Percentiles rank a stretch among this genome's conserved stretches.
Evolutionary conservation across 2,113 vertebrate genomes (phyloP).

Genomic region (Pelecanus crispus): DNA sequence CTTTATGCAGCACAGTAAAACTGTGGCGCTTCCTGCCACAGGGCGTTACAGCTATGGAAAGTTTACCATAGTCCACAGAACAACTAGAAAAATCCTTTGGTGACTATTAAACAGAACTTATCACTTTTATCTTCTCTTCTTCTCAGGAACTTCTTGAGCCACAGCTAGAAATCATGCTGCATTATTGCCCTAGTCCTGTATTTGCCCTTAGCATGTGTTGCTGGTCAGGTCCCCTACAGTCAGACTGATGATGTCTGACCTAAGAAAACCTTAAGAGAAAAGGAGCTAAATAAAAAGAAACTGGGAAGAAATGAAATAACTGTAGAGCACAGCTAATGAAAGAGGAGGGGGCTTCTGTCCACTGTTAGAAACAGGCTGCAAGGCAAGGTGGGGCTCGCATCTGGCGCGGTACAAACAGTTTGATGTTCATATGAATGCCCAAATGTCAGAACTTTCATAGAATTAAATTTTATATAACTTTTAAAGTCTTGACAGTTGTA

Average conservation of each 20-base stretch:
- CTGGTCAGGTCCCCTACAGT: not conserved
- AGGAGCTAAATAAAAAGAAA: not conserved
- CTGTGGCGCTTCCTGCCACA: not conserved
- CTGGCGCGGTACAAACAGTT: not conserved
- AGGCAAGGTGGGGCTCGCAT: not conserved
- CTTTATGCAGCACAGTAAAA: not conserved
- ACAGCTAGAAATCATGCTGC: not conserved
- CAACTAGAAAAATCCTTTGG: not conserved
- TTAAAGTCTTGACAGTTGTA: not conserved
- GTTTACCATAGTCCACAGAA: not conserved
- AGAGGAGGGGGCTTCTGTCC: not conserved
- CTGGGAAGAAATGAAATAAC: not conserved
- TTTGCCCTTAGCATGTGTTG: not conserved
- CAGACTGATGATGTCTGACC: not conserved
- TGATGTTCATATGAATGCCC: not conserved
- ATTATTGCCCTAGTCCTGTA: not conserved
- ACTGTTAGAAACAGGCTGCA: not conserved
- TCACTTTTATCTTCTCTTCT: not conserved
- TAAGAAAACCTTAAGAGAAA: not conserved
- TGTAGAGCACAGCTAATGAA: not conserved
- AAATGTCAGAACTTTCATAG: not conserved
- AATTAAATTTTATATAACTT: not conserved
- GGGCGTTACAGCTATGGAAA: not conserved
- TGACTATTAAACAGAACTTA: not conserved
- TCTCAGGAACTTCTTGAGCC: not conserved